These are phyloP conservation scores for Eupsittula cactorum DNA, from an alignment of 2,113 vertebrate species.

Conservation along the genomic window DNA sequence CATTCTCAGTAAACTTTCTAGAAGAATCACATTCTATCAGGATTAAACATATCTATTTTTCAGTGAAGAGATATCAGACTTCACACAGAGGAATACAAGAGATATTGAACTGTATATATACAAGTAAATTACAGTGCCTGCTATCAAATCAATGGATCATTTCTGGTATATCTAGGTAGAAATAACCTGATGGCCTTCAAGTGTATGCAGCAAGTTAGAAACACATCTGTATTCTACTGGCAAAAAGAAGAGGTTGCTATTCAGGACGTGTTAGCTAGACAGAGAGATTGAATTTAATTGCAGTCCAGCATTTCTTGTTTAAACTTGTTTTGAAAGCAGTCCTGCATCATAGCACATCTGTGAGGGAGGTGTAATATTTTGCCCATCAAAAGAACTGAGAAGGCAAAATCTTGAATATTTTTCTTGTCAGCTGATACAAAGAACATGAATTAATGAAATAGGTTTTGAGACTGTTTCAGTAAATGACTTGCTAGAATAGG, in stretches of 20 bases:
- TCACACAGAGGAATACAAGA: slow-evolving; percentile 9
- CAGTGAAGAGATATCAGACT: slow-evolving; percentile 26
- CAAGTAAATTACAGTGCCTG: slow-evolving; percentile 14
- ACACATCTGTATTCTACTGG: background rate
- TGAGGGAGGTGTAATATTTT: slow-evolving; percentile 18
- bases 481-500: background rate
- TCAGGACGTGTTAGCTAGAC: background rate
- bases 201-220: slow-evolving; percentile 2
- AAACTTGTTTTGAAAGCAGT: background rate
- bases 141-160: background rate
- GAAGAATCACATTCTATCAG: slow-evolving; percentile 15
- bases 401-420: slow-evolving; percentile 12
- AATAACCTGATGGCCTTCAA: background rate
- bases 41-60: slow-evolving; percentile 29
- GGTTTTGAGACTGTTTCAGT: background rate
- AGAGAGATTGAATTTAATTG: background rate
- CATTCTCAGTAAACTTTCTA: slow-evolving; percentile 33
- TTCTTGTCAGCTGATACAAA: background rate
- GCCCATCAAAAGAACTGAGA: background rate
- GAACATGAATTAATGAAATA: slow-evolving; percentile 28
- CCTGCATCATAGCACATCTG: background rate
- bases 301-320: background rate
- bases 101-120: slow-evolving; percentile 22
- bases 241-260: background rate
- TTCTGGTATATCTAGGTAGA: background rate